Percentiles rank a stretch among this genome's conserved stretches.
These are phyloP conservation scores for Schizothorax lantsangensis DNA, from an alignment of 2,797 vertebrate species.

Conservation along the genomic window DNA sequence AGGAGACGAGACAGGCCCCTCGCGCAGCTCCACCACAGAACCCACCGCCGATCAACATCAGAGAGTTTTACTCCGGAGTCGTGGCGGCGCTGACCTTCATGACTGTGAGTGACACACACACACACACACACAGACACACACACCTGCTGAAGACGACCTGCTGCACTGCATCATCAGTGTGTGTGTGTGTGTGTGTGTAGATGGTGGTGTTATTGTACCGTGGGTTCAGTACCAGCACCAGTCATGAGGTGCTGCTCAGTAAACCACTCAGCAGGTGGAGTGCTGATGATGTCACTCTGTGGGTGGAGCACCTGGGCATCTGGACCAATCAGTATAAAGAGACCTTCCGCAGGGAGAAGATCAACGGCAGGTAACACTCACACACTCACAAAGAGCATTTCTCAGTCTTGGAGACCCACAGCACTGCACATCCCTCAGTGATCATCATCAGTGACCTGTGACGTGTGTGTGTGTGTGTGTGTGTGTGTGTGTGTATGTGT, in stretches of 20 bases:
- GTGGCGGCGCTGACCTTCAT: constrained; percentile 86
- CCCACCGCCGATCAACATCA: constrained; percentile 47
- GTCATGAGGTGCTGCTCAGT: constrained; percentile 85
- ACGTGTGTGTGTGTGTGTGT: neutral
- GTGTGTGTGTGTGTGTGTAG: constrained; percentile 68
- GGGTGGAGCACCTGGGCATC: constrained; percentile 89
- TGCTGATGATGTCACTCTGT: constrained; percentile 86
- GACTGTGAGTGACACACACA: constrained; percentile 74
- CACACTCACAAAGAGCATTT: neutral
- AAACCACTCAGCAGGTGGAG: constrained; percentile 91
- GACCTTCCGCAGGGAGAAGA: constrained; percentile 84
- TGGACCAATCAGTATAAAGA: constrained; percentile 89
- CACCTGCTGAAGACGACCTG: neutral
- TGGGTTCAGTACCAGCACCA: constrained; percentile 86
- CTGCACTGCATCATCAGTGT: neutral
- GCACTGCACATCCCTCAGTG: neutral
- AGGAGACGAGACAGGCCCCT: constrained; percentile 81
- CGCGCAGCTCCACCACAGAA: constrained; percentile 64
- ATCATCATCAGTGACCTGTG: neutral
- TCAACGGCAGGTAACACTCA: constrained; percentile 87
- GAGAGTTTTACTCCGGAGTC: constrained; percentile 91
- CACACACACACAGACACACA: neutral
- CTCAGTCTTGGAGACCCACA: neutral
- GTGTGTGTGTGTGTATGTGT: constrained; percentile 5
- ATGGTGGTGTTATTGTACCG: constrained; percentile 90